A percentile compares a stretch with the other conserved stretches of the same genome.
These are phyloP conservation scores for Hanleya hanleyi DNA, from an alignment of 2,888 invertebrate genomes.

Conservation along the genomic window DNA sequence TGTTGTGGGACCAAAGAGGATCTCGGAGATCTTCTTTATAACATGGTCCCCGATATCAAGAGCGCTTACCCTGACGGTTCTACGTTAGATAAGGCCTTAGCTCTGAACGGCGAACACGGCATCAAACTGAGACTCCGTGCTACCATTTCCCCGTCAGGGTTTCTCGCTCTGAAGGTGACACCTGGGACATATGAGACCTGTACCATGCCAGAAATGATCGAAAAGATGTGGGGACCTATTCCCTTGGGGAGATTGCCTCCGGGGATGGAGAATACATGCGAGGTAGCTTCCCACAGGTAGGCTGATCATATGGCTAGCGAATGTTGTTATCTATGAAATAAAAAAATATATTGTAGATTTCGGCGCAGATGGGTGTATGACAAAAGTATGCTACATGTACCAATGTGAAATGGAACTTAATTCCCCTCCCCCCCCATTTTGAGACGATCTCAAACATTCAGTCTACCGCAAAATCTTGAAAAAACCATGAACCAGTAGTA, in stretches of 20 bases:
- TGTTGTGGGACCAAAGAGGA: background rate
- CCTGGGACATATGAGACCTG: slow-evolving; percentile 64
- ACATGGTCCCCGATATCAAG: background rate
- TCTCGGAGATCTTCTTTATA: background rate
- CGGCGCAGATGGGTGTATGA: no score
- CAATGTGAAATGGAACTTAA: no score
- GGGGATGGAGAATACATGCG: slow-evolving; percentile 48
- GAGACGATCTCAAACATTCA: no score
- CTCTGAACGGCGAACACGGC: background rate
- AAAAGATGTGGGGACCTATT: slow-evolving; percentile 53
- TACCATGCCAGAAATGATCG: slow-evolving; percentile 55
- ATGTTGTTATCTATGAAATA: no score
- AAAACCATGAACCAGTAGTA: no score
- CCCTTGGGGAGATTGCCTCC: slow-evolving; percentile 44
- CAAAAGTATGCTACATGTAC: no score
- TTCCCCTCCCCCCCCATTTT: no score
- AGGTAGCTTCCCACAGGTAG: slow-evolving; percentile 50
- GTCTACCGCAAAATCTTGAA: no score
- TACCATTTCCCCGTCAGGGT: slow-evolving; percentile 14
- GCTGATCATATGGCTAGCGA: no score
- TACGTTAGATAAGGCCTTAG: slow-evolving; percentile 35
- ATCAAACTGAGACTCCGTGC: background rate
- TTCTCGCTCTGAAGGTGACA: slow-evolving; percentile 49
- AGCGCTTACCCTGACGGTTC: background rate
- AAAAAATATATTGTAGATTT: no score